Percentiles rank a stretch among this genome's conserved stretches.
These are phyloP conservation scores for Phycodurus eques DNA, from an alignment of 2,113 vertebrate genomes.

Conservation along the genomic window DNA sequence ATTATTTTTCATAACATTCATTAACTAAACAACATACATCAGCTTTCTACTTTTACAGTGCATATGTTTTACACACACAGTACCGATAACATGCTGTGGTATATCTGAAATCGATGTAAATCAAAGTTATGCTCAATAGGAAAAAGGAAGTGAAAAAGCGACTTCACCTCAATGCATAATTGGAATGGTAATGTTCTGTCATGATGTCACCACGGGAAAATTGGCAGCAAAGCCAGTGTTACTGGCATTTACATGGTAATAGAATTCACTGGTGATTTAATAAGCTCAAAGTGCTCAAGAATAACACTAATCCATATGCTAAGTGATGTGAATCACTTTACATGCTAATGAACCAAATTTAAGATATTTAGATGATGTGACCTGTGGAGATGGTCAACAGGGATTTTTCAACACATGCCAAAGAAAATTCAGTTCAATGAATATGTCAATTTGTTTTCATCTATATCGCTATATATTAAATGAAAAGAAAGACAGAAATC, in stretches of 20 bases:
- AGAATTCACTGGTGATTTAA: constrained; percentile 1
- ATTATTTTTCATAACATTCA: too few relatives aligned
- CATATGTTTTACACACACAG: background rate
- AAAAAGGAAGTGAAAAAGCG: background rate
- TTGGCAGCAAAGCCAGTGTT: background rate
- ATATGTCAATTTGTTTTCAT: too few relatives aligned
- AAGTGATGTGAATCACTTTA: background rate
- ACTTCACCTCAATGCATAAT: background rate
- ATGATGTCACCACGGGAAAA: background rate
- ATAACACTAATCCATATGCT: constrained; percentile 4
- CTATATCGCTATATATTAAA: too few relatives aligned
- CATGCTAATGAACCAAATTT: background rate
- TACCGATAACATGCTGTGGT: background rate
- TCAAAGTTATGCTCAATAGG: background rate
- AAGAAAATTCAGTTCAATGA: too few relatives aligned
- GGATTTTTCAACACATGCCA: background rate
- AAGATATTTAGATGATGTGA: background rate
- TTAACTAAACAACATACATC: too few relatives aligned
- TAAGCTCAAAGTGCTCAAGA: constrained; percentile 3
- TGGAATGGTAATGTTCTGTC: background rate
- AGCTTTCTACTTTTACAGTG: too few relatives aligned
- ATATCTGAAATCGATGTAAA: background rate
- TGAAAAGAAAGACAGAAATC: too few relatives aligned
- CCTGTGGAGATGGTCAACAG: background rate
- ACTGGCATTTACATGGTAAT: background rate